Evolutionary conservation across 2,888 invertebrate species (phyloP), one percentile per base, ranked within the genome.

Genomic region (Hirtodrosophila duncani): DNA sequence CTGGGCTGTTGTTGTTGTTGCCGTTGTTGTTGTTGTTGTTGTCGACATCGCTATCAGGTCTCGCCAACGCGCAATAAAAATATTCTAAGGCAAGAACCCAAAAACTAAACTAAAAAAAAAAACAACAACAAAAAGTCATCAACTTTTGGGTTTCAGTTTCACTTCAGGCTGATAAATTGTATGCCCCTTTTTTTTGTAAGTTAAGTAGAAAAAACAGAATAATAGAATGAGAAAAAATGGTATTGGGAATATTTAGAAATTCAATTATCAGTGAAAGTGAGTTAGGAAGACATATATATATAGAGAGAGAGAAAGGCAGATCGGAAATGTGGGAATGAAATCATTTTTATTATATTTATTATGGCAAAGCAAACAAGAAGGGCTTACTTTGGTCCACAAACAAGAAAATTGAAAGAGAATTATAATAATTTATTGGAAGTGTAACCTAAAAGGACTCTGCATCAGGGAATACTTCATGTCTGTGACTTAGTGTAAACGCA

Each of bases 11-110:
- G 24, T 26, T 16, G 9, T 26, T 4, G 1, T 3, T 30, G 6
- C 16, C 41, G 7, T 17, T 20, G 7, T 8, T 9, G 3, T 24
- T 29, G 2, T 9, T 14, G 0, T 14, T 3, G 21, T 9, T 14
- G 6, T 20, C 20, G 37, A 56, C 34, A 30, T 21, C 18, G 43
- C 44, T 42, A 57, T 53, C 43, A 51, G n/a, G 52, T 58, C 62
- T 56, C 53, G 53, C 65, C 59, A 49, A 61, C 51, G 72, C 67
- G 70, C 52, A 69, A 67, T 67, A 77, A 67, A 67, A 56, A 68
- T 53, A 63, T 60, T 56, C 74, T 57, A 64, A 66, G 49, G 63
- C 57, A 43, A 49, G 43, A 59, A 39, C 58, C 57, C 41, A 62
- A 52, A 59, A 50, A 31, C 30, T 20, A 30, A 11, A 30, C 16